Evolutionary conservation across 2,888 invertebrate genomes (phyloP).

Genomic region (Brassicogethes aeneus): DNA sequence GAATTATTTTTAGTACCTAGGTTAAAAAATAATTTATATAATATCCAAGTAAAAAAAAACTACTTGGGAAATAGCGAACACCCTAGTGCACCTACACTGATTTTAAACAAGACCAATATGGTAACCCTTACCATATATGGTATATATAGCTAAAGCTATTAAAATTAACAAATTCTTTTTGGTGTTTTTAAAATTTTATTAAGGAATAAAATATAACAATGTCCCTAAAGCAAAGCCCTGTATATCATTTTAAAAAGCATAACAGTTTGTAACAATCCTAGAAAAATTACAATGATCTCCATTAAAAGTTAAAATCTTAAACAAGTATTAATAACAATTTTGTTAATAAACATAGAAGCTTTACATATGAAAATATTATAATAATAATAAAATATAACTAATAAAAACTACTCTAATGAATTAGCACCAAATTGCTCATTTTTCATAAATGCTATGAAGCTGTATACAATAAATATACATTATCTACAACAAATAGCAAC

Average conservation of each 20-base stretch:
- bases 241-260: constrained; percentile 32
- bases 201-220: constrained; percentile 34
- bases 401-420: constrained; percentile 29
- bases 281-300: constrained; percentile 26
- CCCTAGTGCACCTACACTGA: too few relatives aligned
- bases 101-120: too few relatives aligned
- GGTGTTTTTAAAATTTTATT: constrained; percentile 21
- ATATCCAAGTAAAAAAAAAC: too few relatives aligned
- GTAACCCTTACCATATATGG: too few relatives aligned
- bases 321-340: constrained; percentile 20
- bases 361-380: constrained; percentile 10
- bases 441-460: constrained; percentile 38
- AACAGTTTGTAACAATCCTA: constrained; percentile 36
- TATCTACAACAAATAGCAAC: constrained; percentile 29
- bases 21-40: too few relatives aligned
- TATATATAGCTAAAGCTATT: too few relatives aligned
- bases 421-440: constrained; percentile 41
- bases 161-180: too few relatives aligned
- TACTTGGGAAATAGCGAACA: too few relatives aligned
- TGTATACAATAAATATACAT: constrained; percentile 29
- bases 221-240: constrained; percentile 37
- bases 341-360: constrained; percentile 17
- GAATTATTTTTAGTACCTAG: too few relatives aligned
- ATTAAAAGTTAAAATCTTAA: constrained; percentile 22
- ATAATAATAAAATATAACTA: constrained; percentile 17